Percentiles rank a stretch among this genome's conserved stretches.
Conservation (phyloP, 2,797 vertebrate species). For the Sphenodon punctatus region DNA sequence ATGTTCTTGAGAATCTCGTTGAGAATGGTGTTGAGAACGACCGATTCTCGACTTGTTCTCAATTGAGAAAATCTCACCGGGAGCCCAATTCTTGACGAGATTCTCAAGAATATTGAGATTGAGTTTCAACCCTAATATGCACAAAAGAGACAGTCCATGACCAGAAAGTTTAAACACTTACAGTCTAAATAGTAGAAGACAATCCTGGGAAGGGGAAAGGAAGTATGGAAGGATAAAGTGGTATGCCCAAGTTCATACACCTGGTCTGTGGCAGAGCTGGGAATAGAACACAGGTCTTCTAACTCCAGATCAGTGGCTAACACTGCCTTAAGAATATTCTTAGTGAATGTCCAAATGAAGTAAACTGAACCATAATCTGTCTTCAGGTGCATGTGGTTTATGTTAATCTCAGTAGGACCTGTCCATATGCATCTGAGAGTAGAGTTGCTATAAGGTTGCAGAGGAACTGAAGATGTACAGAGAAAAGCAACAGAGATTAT, state of each 20-base stretch:
- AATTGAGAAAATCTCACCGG: too few relatives aligned
- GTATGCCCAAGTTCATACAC: not conserved
- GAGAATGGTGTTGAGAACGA: too few relatives aligned
- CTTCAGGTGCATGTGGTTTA: not conserved
- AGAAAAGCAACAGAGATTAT: too few relatives aligned
- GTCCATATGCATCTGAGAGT: not conserved
- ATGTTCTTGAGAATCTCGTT: too few relatives aligned
- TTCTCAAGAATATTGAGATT: too few relatives aligned
- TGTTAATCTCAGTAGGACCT: not conserved
- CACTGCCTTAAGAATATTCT: not conserved
- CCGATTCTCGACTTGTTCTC: too few relatives aligned
- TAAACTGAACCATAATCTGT: not conserved
- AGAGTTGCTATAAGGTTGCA: not conserved
- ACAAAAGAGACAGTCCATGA: fast-evolving
- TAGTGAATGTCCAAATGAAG: not conserved
- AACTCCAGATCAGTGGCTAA: not conserved
- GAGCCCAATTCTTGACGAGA: too few relatives aligned
- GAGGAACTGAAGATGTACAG: too few relatives aligned
- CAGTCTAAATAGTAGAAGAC: not conserved
- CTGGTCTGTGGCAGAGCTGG: not conserved
- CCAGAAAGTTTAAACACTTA: not conserved
- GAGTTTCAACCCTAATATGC: too few relatives aligned
- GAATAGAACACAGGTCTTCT: not conserved
- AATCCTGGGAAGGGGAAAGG: not conserved
- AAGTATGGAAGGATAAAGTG: not conserved